These are phyloP conservation scores for Sorex fumeus DNA, from an alignment of 2,113 vertebrate species.

Conservation along the genomic window DNA sequence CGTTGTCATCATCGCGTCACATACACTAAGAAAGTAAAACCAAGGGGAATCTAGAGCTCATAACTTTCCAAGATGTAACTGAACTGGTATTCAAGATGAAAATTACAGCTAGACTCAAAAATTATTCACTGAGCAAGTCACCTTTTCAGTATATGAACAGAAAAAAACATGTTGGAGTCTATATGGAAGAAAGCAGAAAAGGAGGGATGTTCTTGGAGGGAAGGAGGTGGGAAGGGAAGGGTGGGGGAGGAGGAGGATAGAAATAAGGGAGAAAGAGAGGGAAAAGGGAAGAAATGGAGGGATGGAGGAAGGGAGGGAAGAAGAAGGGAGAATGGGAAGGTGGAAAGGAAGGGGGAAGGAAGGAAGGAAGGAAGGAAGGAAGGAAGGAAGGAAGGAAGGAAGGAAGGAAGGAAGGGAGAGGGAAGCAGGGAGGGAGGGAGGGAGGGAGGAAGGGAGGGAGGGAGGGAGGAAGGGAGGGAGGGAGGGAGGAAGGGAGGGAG, in stretches of 20 bases:
- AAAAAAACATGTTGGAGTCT: neutral
- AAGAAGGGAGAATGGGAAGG: too few relatives aligned
- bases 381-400: too few relatives aligned
- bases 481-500: accelerated
- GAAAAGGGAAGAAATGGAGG: too few relatives aligned
- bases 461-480: too few relatives aligned
- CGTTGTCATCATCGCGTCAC: neutral
- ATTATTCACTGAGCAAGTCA: constrained; percentile 23
- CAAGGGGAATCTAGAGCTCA: neutral
- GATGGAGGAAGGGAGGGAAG: too few relatives aligned
- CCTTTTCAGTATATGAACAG: neutral
- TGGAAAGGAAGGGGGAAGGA: too few relatives aligned
- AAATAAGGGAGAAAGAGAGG: too few relatives aligned
- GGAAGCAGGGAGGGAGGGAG: neutral
- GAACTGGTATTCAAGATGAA: constrained; percentile 48
- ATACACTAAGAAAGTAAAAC: neutral
- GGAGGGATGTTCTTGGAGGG: too few relatives aligned
- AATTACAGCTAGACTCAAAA: constrained; percentile 39
- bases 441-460: too few relatives aligned
- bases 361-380: too few relatives aligned
- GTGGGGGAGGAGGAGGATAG: neutral
- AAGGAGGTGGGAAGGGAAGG: too few relatives aligned
- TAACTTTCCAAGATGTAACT: constrained; percentile 1
- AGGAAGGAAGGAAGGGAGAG: too few relatives aligned
- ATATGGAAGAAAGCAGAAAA: neutral